phyloP scores from a whole-genome alignment of 2,113 vertebrate species.

The Emydura subglobosa region DNA sequence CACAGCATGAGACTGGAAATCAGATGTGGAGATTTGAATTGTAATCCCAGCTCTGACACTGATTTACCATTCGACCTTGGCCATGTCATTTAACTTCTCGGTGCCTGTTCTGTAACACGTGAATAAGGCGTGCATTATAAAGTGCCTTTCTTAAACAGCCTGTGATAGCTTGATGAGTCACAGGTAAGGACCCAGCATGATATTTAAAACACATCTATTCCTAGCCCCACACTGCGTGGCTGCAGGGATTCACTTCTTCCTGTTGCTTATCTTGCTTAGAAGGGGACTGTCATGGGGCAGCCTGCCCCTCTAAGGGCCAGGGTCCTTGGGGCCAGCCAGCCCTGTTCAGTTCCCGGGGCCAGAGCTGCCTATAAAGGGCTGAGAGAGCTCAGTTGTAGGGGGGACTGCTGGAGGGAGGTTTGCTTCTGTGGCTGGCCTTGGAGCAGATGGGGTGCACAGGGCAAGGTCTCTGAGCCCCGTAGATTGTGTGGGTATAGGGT shows the following conservation, averaged over 20 bases:
- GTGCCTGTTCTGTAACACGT: background rate
- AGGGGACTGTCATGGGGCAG: no score
- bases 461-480: background rate
- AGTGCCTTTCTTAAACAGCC: background rate
- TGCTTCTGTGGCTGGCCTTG: background rate
- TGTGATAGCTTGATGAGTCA: background rate
- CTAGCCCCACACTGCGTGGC: no score
- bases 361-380: background rate
- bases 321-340: background rate
- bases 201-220: background rate
- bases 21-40: background rate
- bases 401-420: background rate
- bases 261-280: no score
- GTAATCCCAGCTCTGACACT: background rate
- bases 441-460: background rate
- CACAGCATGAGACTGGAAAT: background rate
- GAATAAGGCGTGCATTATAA: background rate
- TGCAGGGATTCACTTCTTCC: no score
- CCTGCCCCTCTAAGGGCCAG: no score
- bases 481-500: background rate
- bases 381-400: background rate
- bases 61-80: background rate
- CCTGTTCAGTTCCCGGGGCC: background rate
- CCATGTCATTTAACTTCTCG: background rate
- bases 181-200: no score